phyloP scores from a whole-genome alignment of 2,888 invertebrate species.

The Apodemia hepburni region DNA sequence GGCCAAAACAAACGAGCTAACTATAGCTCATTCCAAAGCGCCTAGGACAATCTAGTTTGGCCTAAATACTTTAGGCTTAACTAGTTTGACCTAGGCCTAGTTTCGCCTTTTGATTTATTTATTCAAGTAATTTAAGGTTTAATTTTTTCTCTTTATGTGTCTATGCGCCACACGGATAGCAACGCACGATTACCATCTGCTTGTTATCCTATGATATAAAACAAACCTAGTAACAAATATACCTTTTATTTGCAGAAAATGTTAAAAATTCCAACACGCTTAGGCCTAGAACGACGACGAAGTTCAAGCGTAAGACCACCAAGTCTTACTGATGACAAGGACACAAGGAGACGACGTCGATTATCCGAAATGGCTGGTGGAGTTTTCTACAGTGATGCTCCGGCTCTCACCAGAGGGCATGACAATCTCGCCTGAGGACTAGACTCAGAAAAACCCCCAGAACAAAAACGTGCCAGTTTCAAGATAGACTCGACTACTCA shows the following conservation, averaged over 20 bases:
- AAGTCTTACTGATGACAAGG: conserved; percentile 62
- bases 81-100: no score
- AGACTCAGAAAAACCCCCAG: conserved; percentile 57
- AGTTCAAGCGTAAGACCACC: conserved; percentile 70
- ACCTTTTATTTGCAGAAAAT: conserved; percentile 45
- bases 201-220: no score
- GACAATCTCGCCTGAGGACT: conserved; percentile 65
- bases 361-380: conserved; percentile 73
- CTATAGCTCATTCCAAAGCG: no score
- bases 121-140: no score
- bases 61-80: no score
- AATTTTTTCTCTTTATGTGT: no score
- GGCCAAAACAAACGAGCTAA: no score
- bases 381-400: conserved; percentile 68
- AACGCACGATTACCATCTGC: no score
- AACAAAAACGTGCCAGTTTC: conserved; percentile 43
- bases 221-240: neutral
- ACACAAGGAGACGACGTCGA: conserved; percentile 63
- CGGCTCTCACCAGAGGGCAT: conserved; percentile 46
- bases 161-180: no score
- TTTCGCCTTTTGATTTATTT: no score
- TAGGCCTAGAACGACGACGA: conserved; percentile 62
- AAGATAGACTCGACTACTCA: conserved; percentile 43
- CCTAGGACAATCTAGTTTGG: no score
- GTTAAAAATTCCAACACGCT: conserved; percentile 54